A percentile compares a stretch with the other conserved stretches of the same genome.
Conservation (phyloP, 2,113 vertebrate genomes). For the Melanerpes formicivorus region DNA sequence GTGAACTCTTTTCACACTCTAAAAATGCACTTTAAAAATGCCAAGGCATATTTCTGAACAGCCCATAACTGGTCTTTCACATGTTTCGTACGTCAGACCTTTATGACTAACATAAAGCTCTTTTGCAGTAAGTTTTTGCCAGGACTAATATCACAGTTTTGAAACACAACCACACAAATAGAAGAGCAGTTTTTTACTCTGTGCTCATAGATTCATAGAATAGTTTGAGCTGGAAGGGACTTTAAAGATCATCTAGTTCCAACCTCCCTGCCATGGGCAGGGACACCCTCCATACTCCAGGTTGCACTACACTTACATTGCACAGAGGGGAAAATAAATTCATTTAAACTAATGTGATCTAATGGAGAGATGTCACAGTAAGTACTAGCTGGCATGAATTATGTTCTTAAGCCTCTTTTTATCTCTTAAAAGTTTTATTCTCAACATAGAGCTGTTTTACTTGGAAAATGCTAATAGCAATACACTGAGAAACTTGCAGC, state of each 20-base stretch:
- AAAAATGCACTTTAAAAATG: slow-evolving; percentile 22
- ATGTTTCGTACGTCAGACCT: slow-evolving; percentile 11
- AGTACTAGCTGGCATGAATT: neutral
- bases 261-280: too few species aligned
- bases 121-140: slow-evolving; percentile 1
- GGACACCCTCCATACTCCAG: too few species aligned
- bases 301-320: neutral
- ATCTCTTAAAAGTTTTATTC: slow-evolving; percentile 7
- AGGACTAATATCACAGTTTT: slow-evolving; percentile 4
- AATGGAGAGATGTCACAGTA: neutral
- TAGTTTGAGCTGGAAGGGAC: too few species aligned
- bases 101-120: slow-evolving; percentile 12
- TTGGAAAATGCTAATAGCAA: neutral
- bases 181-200: neutral
- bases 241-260: too few species aligned
- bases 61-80: slow-evolving; percentile 22
- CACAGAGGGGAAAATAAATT: neutral
- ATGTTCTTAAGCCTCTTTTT: neutral
- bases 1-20: neutral
- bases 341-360: neutral
- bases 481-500: neutral
- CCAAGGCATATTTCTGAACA: slow-evolving; percentile 46
- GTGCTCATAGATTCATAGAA: neutral
- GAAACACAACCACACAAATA: neutral
- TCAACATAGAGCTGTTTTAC: neutral